phyloP scores from a whole-genome alignment of 2,113 vertebrate genomes.

The Mungos mungo region DNA sequence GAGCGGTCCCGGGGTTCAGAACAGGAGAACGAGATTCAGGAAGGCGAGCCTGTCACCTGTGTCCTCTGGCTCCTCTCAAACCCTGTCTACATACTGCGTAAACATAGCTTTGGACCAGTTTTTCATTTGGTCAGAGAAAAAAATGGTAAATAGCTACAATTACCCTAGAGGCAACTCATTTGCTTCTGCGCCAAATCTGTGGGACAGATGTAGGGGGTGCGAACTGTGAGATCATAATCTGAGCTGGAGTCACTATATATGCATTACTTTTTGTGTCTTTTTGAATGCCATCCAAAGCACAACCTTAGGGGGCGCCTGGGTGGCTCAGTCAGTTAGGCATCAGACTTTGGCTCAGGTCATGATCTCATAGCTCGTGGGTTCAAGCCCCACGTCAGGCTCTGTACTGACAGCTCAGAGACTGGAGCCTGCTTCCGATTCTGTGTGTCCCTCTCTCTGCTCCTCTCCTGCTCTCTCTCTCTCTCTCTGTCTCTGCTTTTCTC shows the following conservation, averaged over 20 bases:
- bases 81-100: not conserved
- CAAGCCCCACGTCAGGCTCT: too few relatives aligned
- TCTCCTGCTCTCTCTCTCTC: too few relatives aligned
- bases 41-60: not conserved
- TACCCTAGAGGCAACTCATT: not conserved
- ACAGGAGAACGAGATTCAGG: not conserved
- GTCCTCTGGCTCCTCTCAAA: not conserved
- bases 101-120: not conserved
- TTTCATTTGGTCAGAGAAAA: not conserved
- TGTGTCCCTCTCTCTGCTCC: too few relatives aligned
- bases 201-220: not conserved
- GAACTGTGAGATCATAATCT: too few relatives aligned
- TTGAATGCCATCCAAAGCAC: not conserved
- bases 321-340: too few relatives aligned
- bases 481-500: too few relatives aligned
- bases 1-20: not conserved
- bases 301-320: too few relatives aligned
- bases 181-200: not conserved
- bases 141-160: not conserved
- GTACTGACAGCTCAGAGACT: too few relatives aligned
- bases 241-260: too few relatives aligned
- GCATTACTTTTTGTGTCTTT: not conserved
- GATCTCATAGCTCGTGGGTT: too few relatives aligned
- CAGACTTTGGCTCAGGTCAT: too few relatives aligned
- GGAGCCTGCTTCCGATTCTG: too few relatives aligned